phyloP scores from a whole-genome alignment of 2,797 vertebrate species.

The Acrossocheilus fasciatus region DNA sequence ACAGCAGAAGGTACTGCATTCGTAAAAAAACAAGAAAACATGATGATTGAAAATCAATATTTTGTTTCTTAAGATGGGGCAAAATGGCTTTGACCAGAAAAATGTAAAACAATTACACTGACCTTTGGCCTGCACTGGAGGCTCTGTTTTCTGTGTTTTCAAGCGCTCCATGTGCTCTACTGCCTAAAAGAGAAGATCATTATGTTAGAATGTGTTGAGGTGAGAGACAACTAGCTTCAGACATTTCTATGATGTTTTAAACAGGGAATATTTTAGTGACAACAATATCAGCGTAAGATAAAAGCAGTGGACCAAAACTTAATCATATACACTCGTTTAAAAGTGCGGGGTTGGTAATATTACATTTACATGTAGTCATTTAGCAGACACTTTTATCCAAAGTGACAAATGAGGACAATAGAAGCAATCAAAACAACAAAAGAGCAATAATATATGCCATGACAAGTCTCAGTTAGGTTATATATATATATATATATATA shows the following conservation, averaged over 20 bases:
- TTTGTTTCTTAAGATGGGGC: not conserved
- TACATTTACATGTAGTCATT: no score
- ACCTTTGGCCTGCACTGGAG: constrained; percentile 75
- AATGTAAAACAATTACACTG: constrained; percentile 54
- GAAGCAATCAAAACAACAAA: no score
- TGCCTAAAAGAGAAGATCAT: constrained; percentile 73
- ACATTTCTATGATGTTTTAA: not conserved
- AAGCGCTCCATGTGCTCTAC: constrained; percentile 88
- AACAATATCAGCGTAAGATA: not conserved
- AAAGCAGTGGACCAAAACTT: not conserved
- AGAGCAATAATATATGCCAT: no score
- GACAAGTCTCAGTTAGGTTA: no score
- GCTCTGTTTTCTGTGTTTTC: constrained; percentile 79
- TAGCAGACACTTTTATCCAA: no score
- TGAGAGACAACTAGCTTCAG: not conserved
- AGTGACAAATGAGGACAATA: no score
- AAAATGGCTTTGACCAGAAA: not conserved
- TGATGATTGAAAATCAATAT: not conserved
- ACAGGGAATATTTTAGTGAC: not conserved
- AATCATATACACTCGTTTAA: not conserved
- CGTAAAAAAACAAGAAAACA: not conserved
- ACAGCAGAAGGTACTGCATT: constrained; percentile 28
- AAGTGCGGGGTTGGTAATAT: not conserved
- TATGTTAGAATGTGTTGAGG: not conserved
- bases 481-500: no score